Conservation (phyloP, 30 jellyfish, hydroid and myxozoan species). For the Turritopsis dohrnii region DNA sequence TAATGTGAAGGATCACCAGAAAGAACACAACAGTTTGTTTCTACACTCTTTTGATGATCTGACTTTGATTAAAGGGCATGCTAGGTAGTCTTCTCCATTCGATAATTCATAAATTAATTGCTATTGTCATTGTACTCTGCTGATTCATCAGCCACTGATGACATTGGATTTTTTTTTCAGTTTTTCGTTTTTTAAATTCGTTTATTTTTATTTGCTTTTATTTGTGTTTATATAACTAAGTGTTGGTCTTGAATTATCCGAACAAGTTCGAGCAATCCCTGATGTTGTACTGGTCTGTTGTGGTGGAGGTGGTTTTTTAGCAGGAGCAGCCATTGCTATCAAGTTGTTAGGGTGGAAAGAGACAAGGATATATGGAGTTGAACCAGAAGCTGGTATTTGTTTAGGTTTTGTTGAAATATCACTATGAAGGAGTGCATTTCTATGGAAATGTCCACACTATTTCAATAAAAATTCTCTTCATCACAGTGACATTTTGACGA, state of each 20-base stretch:
- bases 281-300: constrained; percentile 91
- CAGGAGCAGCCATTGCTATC: constrained; percentile 88
- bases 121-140: background rate
- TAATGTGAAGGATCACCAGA: constrained; percentile 37
- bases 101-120: background rate
- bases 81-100: constrained; percentile 42
- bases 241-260: constrained; percentile 84
- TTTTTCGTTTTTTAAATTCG: too few relatives aligned
- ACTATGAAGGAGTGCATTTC: too few relatives aligned
- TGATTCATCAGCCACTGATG: too few relatives aligned
- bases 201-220: background rate
- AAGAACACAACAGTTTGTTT: constrained; percentile 36
- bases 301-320: constrained; percentile 98
- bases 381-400: constrained; percentile 70
- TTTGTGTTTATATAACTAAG: constrained; percentile 24
- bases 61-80: constrained; percentile 61
- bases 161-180: too few relatives aligned
- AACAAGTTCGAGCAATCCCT: constrained; percentile 33
- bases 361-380: constrained; percentile 89
- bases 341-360: constrained; percentile 44
- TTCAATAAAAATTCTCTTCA: too few relatives aligned
- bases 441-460: too few relatives aligned
- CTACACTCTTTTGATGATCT: constrained; percentile 90
- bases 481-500: too few relatives aligned
- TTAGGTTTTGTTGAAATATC: too few relatives aligned